Base-by-base conservation (phyloP, 2,113 vertebrate species). In the Ammodytes marinus region DNA sequence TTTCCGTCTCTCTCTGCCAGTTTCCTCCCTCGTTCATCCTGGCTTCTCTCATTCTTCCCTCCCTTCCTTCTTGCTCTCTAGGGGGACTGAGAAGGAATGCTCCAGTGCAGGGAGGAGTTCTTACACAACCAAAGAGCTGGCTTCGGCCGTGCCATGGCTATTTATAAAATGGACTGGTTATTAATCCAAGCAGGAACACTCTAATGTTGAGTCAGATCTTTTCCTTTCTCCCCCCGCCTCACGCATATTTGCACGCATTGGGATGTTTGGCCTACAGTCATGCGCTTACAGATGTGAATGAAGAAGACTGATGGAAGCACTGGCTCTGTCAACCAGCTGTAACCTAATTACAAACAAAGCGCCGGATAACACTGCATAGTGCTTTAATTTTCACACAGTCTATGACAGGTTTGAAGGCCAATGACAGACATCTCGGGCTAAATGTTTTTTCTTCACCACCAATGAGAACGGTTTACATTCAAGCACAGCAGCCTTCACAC, bases 151-250 rank as follows among this genome's bases (percentile, higher is more conserved):
- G 81, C 76, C 27, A 49, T 43, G 61, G 80, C 88, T 94, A 94
- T 94, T 95, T 94, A 90, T 93, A 94, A 85, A 94, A 85, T 75
- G 58, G 82, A 86, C 84, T 79, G 85, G 71, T 95, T 93, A 95
- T 94, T 92, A 94, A 94, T 93, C 82, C 93, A 93, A 87, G 27
- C 27, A 27, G 91, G 69, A 84, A 74, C 69, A 49, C 72, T 92
- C 76, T 65, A 50, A 90, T 82, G 87, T 87, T 61, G 72, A 89
- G 85, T 90, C 76, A 89, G 83, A 86, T 87, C 76, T 84, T 79
- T 71, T 65, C 55, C 14, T 57, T 54, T 76, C 60, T 45, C 37
- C 78, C 70, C 67, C 82, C 27, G 27, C 27, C 79, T 90, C 89
- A 92, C 80, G 68, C 87, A 91, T 85, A 79, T 68, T 84, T 47